Evolutionary conservation across 1,140 invertebrate species (phyloP), one percentile per base, ranked within the genome.

Genomic region (Leptopilina clavipes): DNA sequence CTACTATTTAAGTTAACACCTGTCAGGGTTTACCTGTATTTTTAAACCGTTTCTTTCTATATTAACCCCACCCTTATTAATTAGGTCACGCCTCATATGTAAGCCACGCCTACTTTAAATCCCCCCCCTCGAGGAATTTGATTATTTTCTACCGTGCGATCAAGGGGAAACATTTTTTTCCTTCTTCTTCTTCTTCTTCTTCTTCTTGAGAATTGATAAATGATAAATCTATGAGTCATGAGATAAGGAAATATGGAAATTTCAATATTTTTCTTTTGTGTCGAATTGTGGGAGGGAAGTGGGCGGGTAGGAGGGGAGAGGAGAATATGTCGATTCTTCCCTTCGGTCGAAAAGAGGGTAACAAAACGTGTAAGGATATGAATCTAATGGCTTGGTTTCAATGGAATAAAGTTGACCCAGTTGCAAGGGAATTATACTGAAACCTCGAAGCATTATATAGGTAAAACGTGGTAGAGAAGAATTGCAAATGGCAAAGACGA

Each of bases 361-460:
- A 65, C 22, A 65, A 65, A 31, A 65, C 3, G 59, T 65, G 14
- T 65, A n/a, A 65, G 59, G 59, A 31, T 31, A 37, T 65, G 25
- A 65, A 65, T 65, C 7, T 71, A 73, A 77, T 56, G 43, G 56
- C 65, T 65, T 65, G 59, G 59, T 37, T 72, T 31, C 8, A 78
- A 70, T 37, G 40, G 70, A 73, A 75, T 75, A 78, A 74, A 75
- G 70, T 31, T 78, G 76, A 77, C 72, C 76, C 17, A 75, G 73
- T 78, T 78, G 40, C 48, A 72, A 40, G 54, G 71, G 74, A 71
- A 75, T 77, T 73, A 72, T 43, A 76, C 59, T n/a, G 70, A 54
- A 76, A 73, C 56, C 43, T 72, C 40, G 18, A 43, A 73, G 43
- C 65, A 72, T 56, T 74, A 74, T 70, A 31, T 1, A 70, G 37